These are phyloP conservation scores for Agriopis marginaria DNA, from an alignment of 2,888 invertebrate species.

Conservation along the genomic window DNA sequence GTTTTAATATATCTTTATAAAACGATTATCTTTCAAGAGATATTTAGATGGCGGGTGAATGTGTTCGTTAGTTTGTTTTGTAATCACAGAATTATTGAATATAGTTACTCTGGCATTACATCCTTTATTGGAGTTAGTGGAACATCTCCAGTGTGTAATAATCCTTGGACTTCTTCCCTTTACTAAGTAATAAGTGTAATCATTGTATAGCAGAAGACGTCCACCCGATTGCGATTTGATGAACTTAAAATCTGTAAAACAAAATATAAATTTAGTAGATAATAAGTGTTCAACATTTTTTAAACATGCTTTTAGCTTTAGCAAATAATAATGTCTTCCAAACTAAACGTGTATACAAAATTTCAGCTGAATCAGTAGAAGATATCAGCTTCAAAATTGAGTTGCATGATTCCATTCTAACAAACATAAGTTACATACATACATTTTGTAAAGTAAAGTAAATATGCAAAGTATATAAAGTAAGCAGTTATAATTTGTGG, in stretches of 20 bases:
- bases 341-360: too few relatives aligned
- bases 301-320: too few relatives aligned
- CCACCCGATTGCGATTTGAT: neutral
- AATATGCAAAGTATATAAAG: too few relatives aligned
- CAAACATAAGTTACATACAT: too few relatives aligned
- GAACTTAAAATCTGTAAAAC: slow-evolving; percentile 1
- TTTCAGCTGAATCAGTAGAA: too few relatives aligned
- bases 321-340: too few relatives aligned
- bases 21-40: neutral
- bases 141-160: slow-evolving; percentile 28
- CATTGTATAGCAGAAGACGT: slow-evolving; percentile 4
- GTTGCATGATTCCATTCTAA: too few relatives aligned
- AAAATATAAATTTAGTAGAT: neutral
- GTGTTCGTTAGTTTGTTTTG: neutral
- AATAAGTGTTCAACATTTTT: too few relatives aligned
- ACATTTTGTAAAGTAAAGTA: too few relatives aligned
- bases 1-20: too few relatives aligned
- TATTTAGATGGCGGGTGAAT: neutral
- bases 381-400: too few relatives aligned
- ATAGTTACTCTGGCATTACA: slow-evolving; percentile 1
- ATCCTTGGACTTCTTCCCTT: neutral
- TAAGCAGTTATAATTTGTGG: too few relatives aligned
- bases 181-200: slow-evolving; percentile 27
- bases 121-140: neutral
- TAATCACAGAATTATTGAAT: neutral